Evolutionary conservation across 2,797 vertebrate genomes (phyloP), one percentile per base, ranked within the genome.

Genomic region (Chloroceryle amazona): DNA sequence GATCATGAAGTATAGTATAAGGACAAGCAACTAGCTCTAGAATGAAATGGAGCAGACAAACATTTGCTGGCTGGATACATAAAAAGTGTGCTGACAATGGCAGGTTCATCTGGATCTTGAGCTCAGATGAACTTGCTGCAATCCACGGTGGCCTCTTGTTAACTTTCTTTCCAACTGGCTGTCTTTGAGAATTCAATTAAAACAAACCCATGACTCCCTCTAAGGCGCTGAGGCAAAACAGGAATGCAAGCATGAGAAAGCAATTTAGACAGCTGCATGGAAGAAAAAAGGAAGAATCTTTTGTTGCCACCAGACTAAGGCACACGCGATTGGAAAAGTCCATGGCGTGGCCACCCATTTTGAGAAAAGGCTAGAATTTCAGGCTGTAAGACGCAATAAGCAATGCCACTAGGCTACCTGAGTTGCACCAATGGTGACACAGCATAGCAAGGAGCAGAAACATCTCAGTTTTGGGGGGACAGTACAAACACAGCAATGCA

Each of bases 231-330:
- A 76, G 26, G 23, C 20, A 58, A 54, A 72, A 33, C 6, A 57
- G 55, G 44, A 60, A 10, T 2, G 14, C 54, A 62, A 79, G 42
- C 20, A 41, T 0, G 11, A 66, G n/a, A 2, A 86, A 61, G 15
- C 6, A 46, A 63, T 13, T 26, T 25, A 2, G 0, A 70, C 10
- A 39, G 35, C 10, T 5, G 17, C 1, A 1, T 4, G 10, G 9
- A 63, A 5, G 19, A 68, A 62, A 70, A 60, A 46, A 13, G 3
- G 17, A 65, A 44, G 1, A 0, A 29, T n/a, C 33, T 47, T 66
- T 6, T 5, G 0, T 22, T 61, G 31, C 16, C 39, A 67, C 14
- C 9, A 55, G 31, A 47, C 49, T 54, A 89, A 82, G 41, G 31
- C 31, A 26, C 7, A 3, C 35, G 14, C 2, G 1, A 76, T 2